Evolutionary conservation across 1,140 invertebrate genomes (phyloP), one percentile per base, ranked within the genome.

Genomic region (Panagrolaimus sp.): DNA sequence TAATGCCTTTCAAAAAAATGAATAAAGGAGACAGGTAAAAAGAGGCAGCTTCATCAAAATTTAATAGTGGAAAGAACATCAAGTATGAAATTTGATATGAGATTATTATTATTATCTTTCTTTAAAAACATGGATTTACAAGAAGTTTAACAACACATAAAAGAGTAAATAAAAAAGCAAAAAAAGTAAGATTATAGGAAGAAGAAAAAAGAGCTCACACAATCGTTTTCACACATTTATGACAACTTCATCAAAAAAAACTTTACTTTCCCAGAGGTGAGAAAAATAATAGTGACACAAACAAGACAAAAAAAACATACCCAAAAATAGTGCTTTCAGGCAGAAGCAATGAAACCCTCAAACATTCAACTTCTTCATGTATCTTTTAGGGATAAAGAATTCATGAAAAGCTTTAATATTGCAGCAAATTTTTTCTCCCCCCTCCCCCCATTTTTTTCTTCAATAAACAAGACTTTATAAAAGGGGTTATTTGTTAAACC

Each of bases 41-140:
- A 38, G 7, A 38, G n/a, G n/a, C n/a, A n/a, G 31, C 31, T 38
- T 38, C 31, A 38, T 38, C 2, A 57, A 48, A 23, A 57, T 11
- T 57, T 57, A 20, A 57, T n/a, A 20, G 20, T 11, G 11, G 1
- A 20, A 27, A 57, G 9, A 11, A 57, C 51, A 57, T 27, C 20
- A 57, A 57, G 20, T 11, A 11, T 2, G 27, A 57, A 53, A 27
- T 9, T 25, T 25, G 20, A 25, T 57, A 27, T 27, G 51, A 57
- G 51, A 5, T 57, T 57, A n/a, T 57, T 20, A 57, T 25, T 25
- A 25, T 57, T 57, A 27, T 25, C 27, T 27, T 14, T 27, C 11
- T 16, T n/a, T 57, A 57, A 57, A 57, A 57, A 57, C 51, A 57
- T 25, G 47, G 51, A 57, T 57, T 57, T 16, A 57, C 27, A 57